Conservation (phyloP, 2,888 invertebrate genomes). For the Saturnia japonica region DNA sequence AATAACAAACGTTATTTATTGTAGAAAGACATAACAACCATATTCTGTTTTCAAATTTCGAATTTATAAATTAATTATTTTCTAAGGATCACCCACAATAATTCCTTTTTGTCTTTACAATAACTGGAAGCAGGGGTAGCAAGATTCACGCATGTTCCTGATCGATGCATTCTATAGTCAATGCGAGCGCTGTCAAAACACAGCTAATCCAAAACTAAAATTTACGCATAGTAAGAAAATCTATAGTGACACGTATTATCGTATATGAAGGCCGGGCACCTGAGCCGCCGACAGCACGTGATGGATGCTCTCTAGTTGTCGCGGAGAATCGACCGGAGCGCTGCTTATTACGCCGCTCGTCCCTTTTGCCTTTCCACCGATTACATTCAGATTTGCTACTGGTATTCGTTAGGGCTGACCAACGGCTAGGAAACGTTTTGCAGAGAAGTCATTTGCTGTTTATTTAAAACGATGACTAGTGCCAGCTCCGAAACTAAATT, state of each 20-base stretch:
- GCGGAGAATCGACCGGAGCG: slow-evolving; percentile 21
- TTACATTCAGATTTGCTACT: slow-evolving; percentile 36
- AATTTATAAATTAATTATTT: too few species aligned
- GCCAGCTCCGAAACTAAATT: too few species aligned
- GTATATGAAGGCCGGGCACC: slow-evolving; percentile 44
- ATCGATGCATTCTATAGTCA: too few species aligned
- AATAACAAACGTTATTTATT: too few species aligned
- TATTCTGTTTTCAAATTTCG: too few species aligned
- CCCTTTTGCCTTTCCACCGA: slow-evolving; percentile 25
- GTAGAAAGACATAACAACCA: too few species aligned
- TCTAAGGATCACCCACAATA: too few species aligned
- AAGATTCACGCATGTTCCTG: too few species aligned
- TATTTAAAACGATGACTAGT: not conserved
- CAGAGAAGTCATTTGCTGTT: not conserved
- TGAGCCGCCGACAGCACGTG: slow-evolving; percentile 52
- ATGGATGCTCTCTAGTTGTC: slow-evolving; percentile 43
- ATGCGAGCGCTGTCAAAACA: too few species aligned
- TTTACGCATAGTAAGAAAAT: not conserved
- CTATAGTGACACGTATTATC: slow-evolving; percentile 30
- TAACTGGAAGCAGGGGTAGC: too few species aligned
- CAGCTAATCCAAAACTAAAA: too few species aligned
- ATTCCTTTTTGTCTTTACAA: too few species aligned
- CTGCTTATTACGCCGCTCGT: slow-evolving; percentile 11
- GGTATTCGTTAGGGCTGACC: not conserved
- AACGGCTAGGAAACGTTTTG: not conserved